Evolutionary conservation across 2,888 invertebrate species (phyloP), one percentile per base, ranked within the genome.

Genomic region (Siphonodentalium dalli): DNA sequence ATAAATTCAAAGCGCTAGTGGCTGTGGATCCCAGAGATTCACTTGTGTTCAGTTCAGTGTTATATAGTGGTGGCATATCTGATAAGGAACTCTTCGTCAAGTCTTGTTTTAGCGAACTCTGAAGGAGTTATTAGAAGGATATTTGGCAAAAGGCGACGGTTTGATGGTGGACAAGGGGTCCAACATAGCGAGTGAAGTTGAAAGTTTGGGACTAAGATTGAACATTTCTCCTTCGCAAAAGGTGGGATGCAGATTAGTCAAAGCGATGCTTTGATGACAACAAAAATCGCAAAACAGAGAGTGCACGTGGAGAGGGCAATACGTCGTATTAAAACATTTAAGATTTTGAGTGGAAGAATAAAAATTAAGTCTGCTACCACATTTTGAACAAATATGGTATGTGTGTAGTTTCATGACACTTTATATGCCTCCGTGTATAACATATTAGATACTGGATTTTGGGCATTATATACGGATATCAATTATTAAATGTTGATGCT

Each of bases 231-330:
- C 55, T 15, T 45, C 33, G 45, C 34, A 5, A 13, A 11, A 13
- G 13, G 21, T 7, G 15, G n/a, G 8, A 11, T 5, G 13, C 51
- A 46, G 37, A 56, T 55, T 49, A 29, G 20, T 35, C 18, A 2
- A 24, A 34, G 18, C 9, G 55, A 56, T 46, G 37, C 24, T 13
- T 5, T 18, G 11, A 18, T 38, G 8, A 56, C 55, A 23, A 31
- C 18, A 24, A 46, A 56, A 13, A 50, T 55, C 35, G 45, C 55
- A 11, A 34, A 15, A 18, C 55, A 55, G 23, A 7, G 51, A 7
- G 38, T 55, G 18, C 55, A 55, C 42, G 38, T 51, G 13, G 50
- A 55, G 23, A 23, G 55, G 9, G 28, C 46, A 20, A 55, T 55
- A 15, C 33, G 15, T 20, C 8, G 23, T n/a, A 23, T 55, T 4